A percentile compares a stretch with the other conserved stretches of the same genome.
Conservation (phyloP, 2,888 invertebrate genomes). For the Palloptera scutellata region DNA sequence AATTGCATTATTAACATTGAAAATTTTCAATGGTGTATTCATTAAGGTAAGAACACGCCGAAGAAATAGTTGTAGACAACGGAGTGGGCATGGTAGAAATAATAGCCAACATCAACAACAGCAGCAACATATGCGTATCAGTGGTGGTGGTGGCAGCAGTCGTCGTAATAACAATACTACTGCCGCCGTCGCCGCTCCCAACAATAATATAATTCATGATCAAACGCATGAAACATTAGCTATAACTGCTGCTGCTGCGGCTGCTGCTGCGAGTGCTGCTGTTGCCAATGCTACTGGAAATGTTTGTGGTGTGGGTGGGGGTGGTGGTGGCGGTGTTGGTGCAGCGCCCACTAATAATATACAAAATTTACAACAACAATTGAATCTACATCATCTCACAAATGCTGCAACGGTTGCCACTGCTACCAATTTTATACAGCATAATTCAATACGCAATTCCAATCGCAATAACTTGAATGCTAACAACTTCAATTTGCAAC, state of each 20-base stretch:
- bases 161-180: slow-evolving; percentile 53
- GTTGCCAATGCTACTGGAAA: slow-evolving; percentile 19
- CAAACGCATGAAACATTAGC: slow-evolving; percentile 51
- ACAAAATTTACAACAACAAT: slow-evolving; percentile 47
- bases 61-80: slow-evolving; percentile 27
- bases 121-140: slow-evolving; percentile 24
- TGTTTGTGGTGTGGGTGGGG: slow-evolving; percentile 11
- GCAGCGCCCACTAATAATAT: slow-evolving; percentile 46
- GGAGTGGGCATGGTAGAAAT: slow-evolving; percentile 34
- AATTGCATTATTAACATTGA: slow-evolving; percentile 61
- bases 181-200: slow-evolving; percentile 18
- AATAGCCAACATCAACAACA: slow-evolving; percentile 33
- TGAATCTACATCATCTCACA: slow-evolving; percentile 43
- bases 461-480: slow-evolving; percentile 58
- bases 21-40: slow-evolving; percentile 62
- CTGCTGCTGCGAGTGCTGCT: slow-evolving; percentile 31
- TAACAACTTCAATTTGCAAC: slow-evolving; percentile 54
- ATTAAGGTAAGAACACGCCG: slow-evolving; percentile 59
- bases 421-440: slow-evolving; percentile 54
- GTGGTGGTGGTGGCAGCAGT: slow-evolving; percentile 42
- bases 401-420: slow-evolving; percentile 33
- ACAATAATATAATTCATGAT: slow-evolving; percentile 17
- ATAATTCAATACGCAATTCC: slow-evolving; percentile 60
- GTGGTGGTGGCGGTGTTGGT: slow-evolving; percentile 15
- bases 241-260: slow-evolving; percentile 13